Base-by-base conservation (phyloP, 2,888 invertebrate genomes). In the Hirtodrosophila histrioides region DNA sequence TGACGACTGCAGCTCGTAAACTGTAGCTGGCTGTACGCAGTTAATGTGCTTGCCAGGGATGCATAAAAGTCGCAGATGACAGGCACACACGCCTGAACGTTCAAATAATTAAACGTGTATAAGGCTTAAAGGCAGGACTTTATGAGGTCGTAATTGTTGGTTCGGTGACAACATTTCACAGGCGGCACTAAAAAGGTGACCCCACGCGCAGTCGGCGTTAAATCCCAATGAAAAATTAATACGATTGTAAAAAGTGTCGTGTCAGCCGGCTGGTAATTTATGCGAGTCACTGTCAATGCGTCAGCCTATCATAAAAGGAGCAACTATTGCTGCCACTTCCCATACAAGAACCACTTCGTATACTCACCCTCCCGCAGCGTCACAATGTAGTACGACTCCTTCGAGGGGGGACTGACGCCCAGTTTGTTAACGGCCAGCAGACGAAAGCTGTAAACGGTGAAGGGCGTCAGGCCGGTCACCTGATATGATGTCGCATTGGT, bases 371-470 rank as follows among this genome's bases (percentile, higher is more conserved):
- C 95, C 78, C 95, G 93, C 72, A 95, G 93, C 54, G 95, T 95
- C 77, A 95, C 94, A 92, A 95, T 94, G 91, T 94, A 95, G 92
- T 94, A 95, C 58, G 95, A 95, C 88, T 94, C 94, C 89, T 94
- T 93, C 91, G 95, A 94, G 74, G 95, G 94, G 65, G 92, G 92
- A 90, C 95, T 95, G 68, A 93, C 92, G 75, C 95, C 95, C 92
- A 95, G 93, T 69, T 93, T 94, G 91, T 96, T 96, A 63, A 95
- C 94, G 48, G 95, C 95, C 81, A 94, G 91, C 75, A 96, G 93
- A 61, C 94, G 93, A 92, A 96, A 95, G 89, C 94, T 94, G 92
- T 96, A 96, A 61, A 95, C 94, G 48, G 95, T 95, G 92, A 94
- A 96, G 46, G 96, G 95, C 75, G 93, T 92, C 76, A 96, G 93